Evolutionary conservation across 2,888 invertebrate species (phyloP), one percentile per base, ranked within the genome.

Genomic region (Drosophila borborema): DNA sequence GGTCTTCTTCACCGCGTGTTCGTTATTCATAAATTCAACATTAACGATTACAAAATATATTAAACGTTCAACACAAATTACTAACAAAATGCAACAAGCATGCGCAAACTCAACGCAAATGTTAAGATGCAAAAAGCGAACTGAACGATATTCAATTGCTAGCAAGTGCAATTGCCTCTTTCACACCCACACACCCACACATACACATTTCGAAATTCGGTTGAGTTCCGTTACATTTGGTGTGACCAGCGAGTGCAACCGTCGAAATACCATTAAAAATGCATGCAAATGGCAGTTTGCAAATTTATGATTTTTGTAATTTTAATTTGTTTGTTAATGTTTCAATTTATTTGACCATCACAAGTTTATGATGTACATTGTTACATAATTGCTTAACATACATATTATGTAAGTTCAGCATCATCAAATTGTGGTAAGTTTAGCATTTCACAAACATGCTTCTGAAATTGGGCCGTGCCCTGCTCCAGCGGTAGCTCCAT

Each of bases 61-160:
- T 16, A 16, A 45, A 76, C 62, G 43, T 48, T 64, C 14, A 51
- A 66, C 61, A 80, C 38, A 36, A 62, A 53, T 34, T 12, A 48
- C 20, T 28, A 43, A 76, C 36, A 34, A 64, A 38, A 55, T 34
- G 31, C 20, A 60, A 76, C 43, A 53, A 59, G 16, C 49, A 46
- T 53, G n/a, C 41, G 46, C 48, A 65, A 70, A 20, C 40, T 2
- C 51, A 65, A 72, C 72, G n/a, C 14, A 14, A 58, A 55, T 63
- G 65, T 62, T 59, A 53, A 51, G 72, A 46, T 72, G 81, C 84
- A 56, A 67, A 80, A 83, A 76, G 45, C 63, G 58, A 89, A 84
- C 71, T 81, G 89, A 78, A 67, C 78, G 84, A 78, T 45, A 9
- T 31, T 9, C 48, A 73, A 64, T 38, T 64, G 40, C 38, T 67